These are phyloP conservation scores for Plecotus auritus DNA, from an alignment of 2,113 vertebrate genomes.

Conservation along the genomic window DNA sequence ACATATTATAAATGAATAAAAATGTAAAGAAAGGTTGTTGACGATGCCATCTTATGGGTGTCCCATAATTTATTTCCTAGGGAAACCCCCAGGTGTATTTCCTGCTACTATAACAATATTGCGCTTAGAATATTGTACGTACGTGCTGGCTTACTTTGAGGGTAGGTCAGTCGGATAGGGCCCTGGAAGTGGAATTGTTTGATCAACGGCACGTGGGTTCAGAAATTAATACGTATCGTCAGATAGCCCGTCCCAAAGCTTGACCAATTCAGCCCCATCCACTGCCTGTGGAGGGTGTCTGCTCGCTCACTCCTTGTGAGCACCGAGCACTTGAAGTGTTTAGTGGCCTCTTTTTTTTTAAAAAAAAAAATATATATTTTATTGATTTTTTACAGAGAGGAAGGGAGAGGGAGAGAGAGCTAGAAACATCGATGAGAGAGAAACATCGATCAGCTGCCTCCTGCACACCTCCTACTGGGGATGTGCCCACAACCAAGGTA, in stretches of 20 bases:
- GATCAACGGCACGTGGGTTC: not conserved
- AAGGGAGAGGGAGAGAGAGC: too few relatives aligned
- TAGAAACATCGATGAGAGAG: too few relatives aligned
- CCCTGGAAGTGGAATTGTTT: not conserved
- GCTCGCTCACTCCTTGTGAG: not conserved
- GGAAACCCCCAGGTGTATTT: not conserved
- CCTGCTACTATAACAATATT: not conserved
- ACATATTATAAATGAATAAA: too few relatives aligned
- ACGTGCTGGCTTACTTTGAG: not conserved
- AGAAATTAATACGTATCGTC: not conserved
- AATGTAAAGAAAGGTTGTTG: not conserved
- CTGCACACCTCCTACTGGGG: too few relatives aligned
- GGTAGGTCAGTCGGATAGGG: not conserved
- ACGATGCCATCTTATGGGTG: not conserved
- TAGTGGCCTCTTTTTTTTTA: too few relatives aligned
- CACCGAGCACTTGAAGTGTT: not conserved
- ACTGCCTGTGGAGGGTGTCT: accelerated
- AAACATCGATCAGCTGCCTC: too few relatives aligned
- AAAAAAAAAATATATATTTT: too few relatives aligned
- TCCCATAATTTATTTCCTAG: not conserved
- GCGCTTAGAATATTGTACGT: accelerated
- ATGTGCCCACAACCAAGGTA: too few relatives aligned
- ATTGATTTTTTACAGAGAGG: too few relatives aligned
- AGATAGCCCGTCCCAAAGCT: not conserved
- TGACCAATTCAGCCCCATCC: not conserved